Base-by-base conservation (phyloP, 2,797 vertebrate genomes). In the Hydrolagus colliei region DNA sequence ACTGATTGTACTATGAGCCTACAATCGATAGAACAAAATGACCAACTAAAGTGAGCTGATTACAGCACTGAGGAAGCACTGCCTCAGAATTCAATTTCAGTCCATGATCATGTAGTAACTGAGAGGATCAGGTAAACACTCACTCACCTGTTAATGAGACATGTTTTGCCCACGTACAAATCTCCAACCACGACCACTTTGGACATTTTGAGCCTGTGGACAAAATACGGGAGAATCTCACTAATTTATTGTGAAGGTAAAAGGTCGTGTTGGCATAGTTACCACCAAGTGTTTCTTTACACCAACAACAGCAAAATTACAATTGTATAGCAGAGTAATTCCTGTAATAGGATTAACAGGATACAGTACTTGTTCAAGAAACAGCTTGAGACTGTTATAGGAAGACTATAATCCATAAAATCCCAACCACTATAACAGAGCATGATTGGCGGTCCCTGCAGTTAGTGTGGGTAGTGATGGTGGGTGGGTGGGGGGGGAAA, bases 141-240 rank as follows among this genome's bases (percentile, higher is more conserved):
- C 32, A 82, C n/a, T 0, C 92, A 97, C 97, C 97, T 96, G 88
- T 97, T 96, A 86, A 98, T 96, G 86, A 98, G 94, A 88, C 96
- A 97, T 41, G 96, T 98, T 90, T 98, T 98, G n/a, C 97, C 97
- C 86, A 97, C 96, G 41, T 95, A 95, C 22, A 97, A 90, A 87
- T 98, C 96, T 59, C 97, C 97, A 52, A 97, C 94, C n/a, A 98
- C 93, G 62, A 98, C 96, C 75, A 95, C 96, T 91, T 98, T 98
- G 74, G 96, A 96, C 92, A 97, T 95, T 88, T 93, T 95, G 89
- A 96, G 90, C 87, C 96, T 95, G 89, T 87, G 90, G 65, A 27
- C 27, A 87, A 0, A 91, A 89, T 75, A 87, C n/a, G 90, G n/a
- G 75, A 13, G 74, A 9, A 59, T 13, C 20, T 2, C 22, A 20